Evolutionary conservation across 2,113 vertebrate genomes (phyloP), one percentile per base, ranked within the genome.

Genomic region (Stomatorhinus ivindoensis): DNA sequence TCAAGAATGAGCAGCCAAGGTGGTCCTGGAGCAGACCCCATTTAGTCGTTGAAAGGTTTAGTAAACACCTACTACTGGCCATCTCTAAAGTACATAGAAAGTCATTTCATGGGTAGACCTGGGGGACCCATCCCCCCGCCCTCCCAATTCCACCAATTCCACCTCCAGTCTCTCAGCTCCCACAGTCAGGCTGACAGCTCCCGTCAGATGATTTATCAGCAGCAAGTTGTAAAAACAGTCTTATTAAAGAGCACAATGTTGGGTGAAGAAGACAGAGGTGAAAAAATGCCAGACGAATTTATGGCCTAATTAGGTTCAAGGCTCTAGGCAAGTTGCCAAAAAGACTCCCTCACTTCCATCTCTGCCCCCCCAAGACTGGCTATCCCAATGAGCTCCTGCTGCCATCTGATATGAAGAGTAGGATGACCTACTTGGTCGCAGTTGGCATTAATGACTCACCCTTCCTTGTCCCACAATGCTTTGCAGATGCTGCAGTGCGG

Each of bases 201-300:
- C 93, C 94, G 92, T 94, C 91, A 89, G 93, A 94, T 96, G 95
- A 97, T 96, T 97, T 96, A 97, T 96, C 95, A 94, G 95, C 95
- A 95, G 94, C 93, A 89, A 94, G 95, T 96, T 95, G 94, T 96
- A 97, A 97, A 97, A 97, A 96, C 96, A 97, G 96, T 96, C 95
- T 94, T 96, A 97, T 96, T 96, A 96, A 96, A 95, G 95, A 93
- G 95, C 95, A 96, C 95, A 95, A 96, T 95, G 95, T 96, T 96
- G 94, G 92, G 93, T 93, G 84, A 89, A 90, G 87, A 91, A 87
- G 89, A 90, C 61, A 42, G 88, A 47, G 76, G 86, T 51, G 53
- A 87, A 88, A 53, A 91, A 93, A 93, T 88, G 90, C 88, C 87
- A 89, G 88, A 93, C 94, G 94, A 95, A 96, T 97, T 97, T 96